Evolutionary conservation across 2,797 vertebrate species (phyloP), one percentile per base, ranked within the genome.

Genomic region (Xyrichtys novacula): DNA sequence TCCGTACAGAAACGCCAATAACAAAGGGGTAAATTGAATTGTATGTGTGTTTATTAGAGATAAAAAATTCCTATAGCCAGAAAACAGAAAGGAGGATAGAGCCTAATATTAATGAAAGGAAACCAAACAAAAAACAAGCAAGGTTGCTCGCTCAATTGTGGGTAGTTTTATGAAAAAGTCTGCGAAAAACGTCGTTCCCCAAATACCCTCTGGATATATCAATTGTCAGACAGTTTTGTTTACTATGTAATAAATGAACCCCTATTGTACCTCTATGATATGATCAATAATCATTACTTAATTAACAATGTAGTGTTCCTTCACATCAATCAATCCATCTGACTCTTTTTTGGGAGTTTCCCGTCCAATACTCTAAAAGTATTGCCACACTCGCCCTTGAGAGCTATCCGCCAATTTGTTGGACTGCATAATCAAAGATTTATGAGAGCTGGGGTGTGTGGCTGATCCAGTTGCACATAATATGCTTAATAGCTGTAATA

Each of bases 401-500:
- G 76, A 74, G 36, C 54, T 32, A 60, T 73, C 47, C 63, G 43
- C 64, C 59, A 71, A 67, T 81, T 71, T 74, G 59, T 71, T 61
- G 59, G 32, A 78, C 77, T 36, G 69, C 72, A 59, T 68, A 78
- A 83, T 81, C 68, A 62, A 76, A 89, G 76, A 89, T 91, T 85
- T 67, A 89, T 80, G 64, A 84, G 65, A 38, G 60, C 58, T 32
- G 57, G 59, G 48, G 50, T 59, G 34, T 38, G 40, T 54, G 57
- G 67, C 74, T 7, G 16, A 76, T 87, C 67, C 65, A 74, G 61
- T 74, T 68, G 76, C 65, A 63, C 73, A 74, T 88, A 85, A 88
- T 85, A 83, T 73, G 83, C 65, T 76, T 78, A 87, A 86, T 84
- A 67, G 82, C 85, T 83, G 83, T 83, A 88, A 91, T 88, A 90